Base-by-base conservation (phyloP, 2,797 vertebrate species). In the Macropus fuliginosus region DNA sequence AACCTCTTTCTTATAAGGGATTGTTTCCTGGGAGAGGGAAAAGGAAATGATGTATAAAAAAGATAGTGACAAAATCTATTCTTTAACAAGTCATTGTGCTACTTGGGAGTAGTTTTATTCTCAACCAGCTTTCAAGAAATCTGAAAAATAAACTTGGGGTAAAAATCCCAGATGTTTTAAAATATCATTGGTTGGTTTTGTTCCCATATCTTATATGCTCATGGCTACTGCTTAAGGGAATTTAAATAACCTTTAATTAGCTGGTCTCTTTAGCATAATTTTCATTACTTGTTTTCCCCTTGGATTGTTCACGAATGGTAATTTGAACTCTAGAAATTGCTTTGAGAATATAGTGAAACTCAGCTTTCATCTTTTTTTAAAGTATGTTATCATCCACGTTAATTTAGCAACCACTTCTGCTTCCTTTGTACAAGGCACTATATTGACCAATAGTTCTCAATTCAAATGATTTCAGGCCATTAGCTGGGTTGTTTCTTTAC, bases 1-100 rank as follows among this genome's bases (percentile, higher is more conserved):
- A 52, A 52, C 50, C 52, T 74, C 91, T 40, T 96, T 94, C n/a
- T 93, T 96, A 93, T 4, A 27, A 87, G 18, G 31, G 40, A 8
- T 27, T 27, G 31, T 12, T 10, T 9, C 46, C 74, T 27, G 18
- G 40, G 40, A 27, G 8, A 2, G 21, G 66, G 74, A 4, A 87
- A 81, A 18, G 62, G 14, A 66, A 5, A 18, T 16, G 14, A n/a
- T 66, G 16, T 66, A 6, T 46, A 87, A 81, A 87, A 46, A 18
- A 46, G 40, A 3, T 87, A 50, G 3, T 40, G 46, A 46, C 21
- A 81, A 46, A 87, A 46, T 21, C 74, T 87, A 11, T 46, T 46
- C 46, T 87, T 81, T 24, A 24, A 24, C 40, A 21, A 74, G 40
- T 27, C 8, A 46, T 0, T 87, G 21, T 0, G 40, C 66, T 40